Conservation (phyloP, 2,113 vertebrate species). For the Symphodus melops region DNA sequence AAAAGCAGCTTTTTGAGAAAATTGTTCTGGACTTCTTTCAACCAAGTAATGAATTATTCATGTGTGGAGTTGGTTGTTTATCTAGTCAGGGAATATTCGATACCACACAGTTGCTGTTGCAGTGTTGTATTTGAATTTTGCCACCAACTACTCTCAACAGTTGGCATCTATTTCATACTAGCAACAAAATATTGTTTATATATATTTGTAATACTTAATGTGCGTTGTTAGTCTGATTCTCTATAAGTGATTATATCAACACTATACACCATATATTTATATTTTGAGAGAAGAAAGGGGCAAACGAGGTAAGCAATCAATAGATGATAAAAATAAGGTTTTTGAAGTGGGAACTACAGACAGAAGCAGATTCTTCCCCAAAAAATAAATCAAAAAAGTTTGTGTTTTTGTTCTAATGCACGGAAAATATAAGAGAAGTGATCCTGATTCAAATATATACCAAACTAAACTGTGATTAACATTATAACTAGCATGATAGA, state of each 20-base stretch:
- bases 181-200: not conserved
- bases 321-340: too few relatives aligned
- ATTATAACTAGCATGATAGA: too few relatives aligned
- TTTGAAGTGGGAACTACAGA: too few relatives aligned
- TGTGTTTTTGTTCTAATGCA: too few relatives aligned
- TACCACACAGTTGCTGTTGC: not conserved
- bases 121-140: not conserved
- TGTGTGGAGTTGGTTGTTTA: not conserved
- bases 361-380: too few relatives aligned
- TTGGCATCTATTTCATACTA: not conserved
- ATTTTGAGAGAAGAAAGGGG: not conserved
- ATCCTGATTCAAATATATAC: too few relatives aligned
- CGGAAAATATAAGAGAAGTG: too few relatives aligned
- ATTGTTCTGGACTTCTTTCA: slow-evolving; percentile 39
- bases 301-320: too few relatives aligned
- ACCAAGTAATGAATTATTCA: not conserved
- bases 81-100: not conserved
- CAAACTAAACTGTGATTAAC: too few relatives aligned
- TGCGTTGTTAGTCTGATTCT: not conserved
- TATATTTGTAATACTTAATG: not conserved
- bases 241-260: not conserved
- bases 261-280: not conserved
- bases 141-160: not conserved
- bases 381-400: too few relatives aligned
- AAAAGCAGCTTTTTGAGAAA: slow-evolving; percentile 70